Evolutionary conservation across 2,797 vertebrate genomes (phyloP).

Genomic region (Brachyrhaphis roseni): DNA sequence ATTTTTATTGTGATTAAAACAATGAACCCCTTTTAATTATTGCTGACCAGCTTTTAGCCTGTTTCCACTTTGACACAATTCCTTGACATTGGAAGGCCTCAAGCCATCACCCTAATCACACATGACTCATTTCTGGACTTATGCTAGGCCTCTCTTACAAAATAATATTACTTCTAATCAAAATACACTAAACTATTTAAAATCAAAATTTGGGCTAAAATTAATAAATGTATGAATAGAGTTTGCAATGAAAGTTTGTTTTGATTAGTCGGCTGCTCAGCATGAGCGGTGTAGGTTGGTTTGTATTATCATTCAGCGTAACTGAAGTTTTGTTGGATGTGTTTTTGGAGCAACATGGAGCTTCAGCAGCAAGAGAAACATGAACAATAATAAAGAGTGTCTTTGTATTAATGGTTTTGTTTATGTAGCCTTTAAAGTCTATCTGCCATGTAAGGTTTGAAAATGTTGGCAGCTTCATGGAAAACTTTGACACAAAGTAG

Average conservation of each 20-base stretch:
- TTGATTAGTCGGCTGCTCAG: no score
- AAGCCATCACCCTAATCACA: neutral
- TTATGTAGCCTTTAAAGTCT: neutral
- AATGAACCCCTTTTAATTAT: neutral
- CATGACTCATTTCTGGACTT: neutral
- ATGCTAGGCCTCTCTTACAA: neutral
- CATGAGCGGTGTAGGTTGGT: no score
- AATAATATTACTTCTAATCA: neutral
- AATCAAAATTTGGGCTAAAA: neutral
- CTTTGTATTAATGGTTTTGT: neutral
- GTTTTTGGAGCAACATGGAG: neutral
- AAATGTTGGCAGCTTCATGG: neutral
- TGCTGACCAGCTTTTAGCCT: neutral
- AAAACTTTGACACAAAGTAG: neutral
- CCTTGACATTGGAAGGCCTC: neutral
- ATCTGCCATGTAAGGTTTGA: neutral
- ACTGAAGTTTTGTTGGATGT: neutral
- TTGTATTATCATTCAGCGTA: neutral
- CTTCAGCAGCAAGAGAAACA: neutral
- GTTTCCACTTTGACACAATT: neutral
- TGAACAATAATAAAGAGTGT: neutral
- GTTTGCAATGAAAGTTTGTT: neutral
- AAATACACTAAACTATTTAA: neutral
- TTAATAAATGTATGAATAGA: neutral
- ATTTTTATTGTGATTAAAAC: neutral